phyloP scores from a whole-genome alignment of 2,888 invertebrate species.

The Scrobipalpa atriplicella region DNA sequence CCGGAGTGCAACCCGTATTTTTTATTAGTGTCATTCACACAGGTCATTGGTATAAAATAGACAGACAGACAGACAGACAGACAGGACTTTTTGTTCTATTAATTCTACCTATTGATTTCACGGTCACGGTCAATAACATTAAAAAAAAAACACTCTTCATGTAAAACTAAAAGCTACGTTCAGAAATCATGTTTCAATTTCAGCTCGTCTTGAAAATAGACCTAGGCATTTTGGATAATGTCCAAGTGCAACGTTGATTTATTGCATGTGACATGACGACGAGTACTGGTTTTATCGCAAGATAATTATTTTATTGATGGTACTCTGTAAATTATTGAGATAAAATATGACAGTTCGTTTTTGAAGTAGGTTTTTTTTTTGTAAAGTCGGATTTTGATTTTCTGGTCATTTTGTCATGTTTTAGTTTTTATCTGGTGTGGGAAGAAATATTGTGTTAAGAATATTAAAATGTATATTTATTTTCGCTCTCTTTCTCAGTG shows the following conservation, averaged over 20 bases:
- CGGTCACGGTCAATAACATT: not conserved
- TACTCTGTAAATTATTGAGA: conserved; percentile 5
- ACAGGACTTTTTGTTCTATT: no score
- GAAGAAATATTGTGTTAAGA: no score
- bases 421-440: no score
- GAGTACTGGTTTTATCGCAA: conserved; percentile 23
- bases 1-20: no score
- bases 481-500: no score
- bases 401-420: no score
- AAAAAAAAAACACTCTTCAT: not conserved
- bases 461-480: no score
- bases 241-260: conserved; percentile 48
- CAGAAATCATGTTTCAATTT: not conserved
- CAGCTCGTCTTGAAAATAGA: conserved; percentile 40
- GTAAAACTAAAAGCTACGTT: not conserved
- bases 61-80: no score
- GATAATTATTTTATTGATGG: conserved; percentile 32
- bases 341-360: not conserved
- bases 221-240: conserved; percentile 45
- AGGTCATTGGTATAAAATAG: no score
- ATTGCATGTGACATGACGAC: conserved; percentile 33
- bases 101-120: not conserved
- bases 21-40: no score
- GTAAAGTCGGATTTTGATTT: no score
- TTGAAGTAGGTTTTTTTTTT: no score